Conservation (phyloP, 2,113 vertebrate genomes). For the Bucco capensis region DNA sequence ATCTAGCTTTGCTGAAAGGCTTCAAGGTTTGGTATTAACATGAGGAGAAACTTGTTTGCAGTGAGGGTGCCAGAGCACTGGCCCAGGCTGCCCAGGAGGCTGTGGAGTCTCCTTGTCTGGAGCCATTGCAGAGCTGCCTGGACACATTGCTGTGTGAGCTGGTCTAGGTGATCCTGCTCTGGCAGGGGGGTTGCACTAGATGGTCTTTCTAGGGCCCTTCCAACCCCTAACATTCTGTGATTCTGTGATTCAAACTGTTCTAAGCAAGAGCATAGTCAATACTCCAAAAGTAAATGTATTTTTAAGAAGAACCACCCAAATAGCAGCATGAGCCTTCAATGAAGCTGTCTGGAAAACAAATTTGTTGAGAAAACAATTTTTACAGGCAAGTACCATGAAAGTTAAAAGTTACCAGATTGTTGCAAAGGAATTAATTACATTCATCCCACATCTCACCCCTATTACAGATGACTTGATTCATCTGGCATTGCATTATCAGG, state of each 20-base stretch:
- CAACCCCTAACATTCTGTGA: too few relatives aligned
- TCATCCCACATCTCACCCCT: not conserved
- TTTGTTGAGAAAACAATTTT: not conserved
- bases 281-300: not conserved
- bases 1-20: not conserved
- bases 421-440: not conserved
- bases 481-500: not conserved
- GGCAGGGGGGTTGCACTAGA: too few relatives aligned
- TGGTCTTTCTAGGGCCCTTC: too few relatives aligned
- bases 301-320: not conserved
- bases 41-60: too few relatives aligned
- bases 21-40: too few relatives aligned
- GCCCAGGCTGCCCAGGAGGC: too few relatives aligned
- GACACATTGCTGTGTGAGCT: too few relatives aligned
- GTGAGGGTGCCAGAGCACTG: too few relatives aligned
- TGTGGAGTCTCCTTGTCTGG: too few relatives aligned
- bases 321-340: not conserved
- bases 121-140: too few relatives aligned
- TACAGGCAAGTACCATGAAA: not conserved
- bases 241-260: too few relatives aligned
- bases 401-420: not conserved
- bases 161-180: too few relatives aligned
- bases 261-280: not conserved
- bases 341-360: conserved; percentile 20
- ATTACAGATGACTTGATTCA: not conserved